Evolutionary conservation across 2,888 invertebrate species (phyloP).

Genomic region (Cryptocephalus moraei): DNA sequence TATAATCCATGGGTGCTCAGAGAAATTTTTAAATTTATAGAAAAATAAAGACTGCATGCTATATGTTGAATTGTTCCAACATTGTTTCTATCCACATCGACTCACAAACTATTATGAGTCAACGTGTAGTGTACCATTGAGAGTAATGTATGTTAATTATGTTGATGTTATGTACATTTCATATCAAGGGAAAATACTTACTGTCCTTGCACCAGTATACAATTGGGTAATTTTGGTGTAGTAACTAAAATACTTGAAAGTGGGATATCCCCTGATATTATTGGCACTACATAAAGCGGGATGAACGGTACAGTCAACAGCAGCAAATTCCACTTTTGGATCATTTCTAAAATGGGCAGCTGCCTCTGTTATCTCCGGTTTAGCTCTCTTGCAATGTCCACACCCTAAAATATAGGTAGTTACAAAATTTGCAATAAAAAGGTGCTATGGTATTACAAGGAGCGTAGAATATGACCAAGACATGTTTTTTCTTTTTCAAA

Average conservation of each 20-base stretch:
- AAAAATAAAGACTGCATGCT: no score
- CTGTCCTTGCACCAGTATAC: constrained; percentile 55
- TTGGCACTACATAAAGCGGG: constrained; percentile 57
- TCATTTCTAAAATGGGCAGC: constrained; percentile 68
- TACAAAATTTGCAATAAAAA: constrained; percentile 18
- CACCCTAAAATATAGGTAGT: constrained; percentile 54
- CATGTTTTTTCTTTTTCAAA: constrained; percentile 78
- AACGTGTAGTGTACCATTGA: no score
- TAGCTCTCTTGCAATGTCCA: constrained; percentile 80
- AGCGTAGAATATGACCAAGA: constrained; percentile 84
- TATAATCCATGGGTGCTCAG: no score
- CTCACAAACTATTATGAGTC: no score
- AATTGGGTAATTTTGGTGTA: constrained; percentile 58
- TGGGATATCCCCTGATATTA: constrained; percentile 75
- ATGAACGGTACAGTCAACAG: constrained; percentile 67
- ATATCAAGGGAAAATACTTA: constrained; percentile 6
- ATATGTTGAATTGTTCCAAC: no score
- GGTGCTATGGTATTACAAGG: constrained; percentile 57
- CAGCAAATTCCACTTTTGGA: constrained; percentile 66
- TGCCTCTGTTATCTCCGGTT: constrained; percentile 70
- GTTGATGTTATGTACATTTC: no score
- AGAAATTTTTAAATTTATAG: no score
- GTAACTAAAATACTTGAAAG: constrained; percentile 76
- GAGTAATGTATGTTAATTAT: no score
- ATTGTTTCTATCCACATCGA: no score